Conservation (phyloP, 2,797 vertebrate species). For the Phylloscopus collybita region DNA sequence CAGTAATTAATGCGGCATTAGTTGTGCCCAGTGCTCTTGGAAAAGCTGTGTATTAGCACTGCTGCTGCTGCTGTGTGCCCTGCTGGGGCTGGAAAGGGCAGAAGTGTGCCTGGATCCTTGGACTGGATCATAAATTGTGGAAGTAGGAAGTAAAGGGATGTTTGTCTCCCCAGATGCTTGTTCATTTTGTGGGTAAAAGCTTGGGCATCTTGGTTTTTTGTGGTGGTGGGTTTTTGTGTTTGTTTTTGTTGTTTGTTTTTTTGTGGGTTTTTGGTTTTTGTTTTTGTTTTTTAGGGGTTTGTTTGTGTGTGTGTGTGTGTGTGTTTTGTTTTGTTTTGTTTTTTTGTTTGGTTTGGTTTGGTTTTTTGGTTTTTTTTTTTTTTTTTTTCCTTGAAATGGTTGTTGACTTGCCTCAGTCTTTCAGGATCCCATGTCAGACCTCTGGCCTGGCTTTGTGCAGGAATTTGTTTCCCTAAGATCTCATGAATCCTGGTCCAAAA, state of each 20-base stretch:
- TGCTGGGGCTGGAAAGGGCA: background rate
- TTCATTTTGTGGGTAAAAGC: background rate
- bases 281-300: background rate
- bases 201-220: background rate
- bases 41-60: background rate
- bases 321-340: no score
- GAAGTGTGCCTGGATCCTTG: background rate
- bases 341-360: background rate
- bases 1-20: background rate
- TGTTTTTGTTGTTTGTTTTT: no score
- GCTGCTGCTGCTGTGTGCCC: background rate
- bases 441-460: background rate
- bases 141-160: background rate
- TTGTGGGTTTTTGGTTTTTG: no score
- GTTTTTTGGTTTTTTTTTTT: background rate
- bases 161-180: background rate
- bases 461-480: background rate
- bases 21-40: background rate
- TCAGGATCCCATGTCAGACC: background rate
- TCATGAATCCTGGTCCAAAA: background rate
- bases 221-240: no score
- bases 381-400: background rate
- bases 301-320: no score
- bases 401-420: background rate
- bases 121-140: fast-evolving